Base-by-base conservation (phyloP, 2,888 invertebrate species). In the Lepidochitona cinerea region DNA sequence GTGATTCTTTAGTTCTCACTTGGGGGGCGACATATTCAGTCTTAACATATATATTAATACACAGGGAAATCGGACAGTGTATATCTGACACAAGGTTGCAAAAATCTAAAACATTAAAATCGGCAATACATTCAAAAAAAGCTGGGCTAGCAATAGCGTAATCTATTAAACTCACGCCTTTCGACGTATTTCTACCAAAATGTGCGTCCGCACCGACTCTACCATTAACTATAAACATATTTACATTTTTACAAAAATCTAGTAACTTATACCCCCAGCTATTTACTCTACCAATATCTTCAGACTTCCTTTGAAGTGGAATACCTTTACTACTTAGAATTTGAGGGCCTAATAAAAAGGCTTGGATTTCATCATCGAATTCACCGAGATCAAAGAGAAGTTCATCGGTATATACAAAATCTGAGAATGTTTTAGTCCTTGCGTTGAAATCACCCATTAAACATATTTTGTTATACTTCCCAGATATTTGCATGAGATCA, bases 391-490 rank as follows among this genome's bases (percentile, higher is more conserved):
- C 18, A 23, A 36, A 6, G 3, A 36, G 37, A 23, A 66, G 18
- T 26, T 66, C 66, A 35, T 66, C 66, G 36, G 37, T 59, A 23
- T 29, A 23, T 32, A 14, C 12, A 59, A 29, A 7, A 18, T 66
- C 37, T 23, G 5, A 33, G 18, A 66, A n/a, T 18, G 14, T 18
- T 36, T 33, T 66, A 9, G 37, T n/a, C 18, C 66, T 32, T 18
- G 66, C 66, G 36, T 66, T 66, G 12, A 26, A 66, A 2, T 66
- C 66, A 7, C 66, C 66, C 37, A 66, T 66, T 26, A 66, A 32
- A 26, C 66, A 66, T 18, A 66, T 33, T 12, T 66, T 33, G 36
- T 23, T 29, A 59, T 23, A 59, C 4, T 59, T 26, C 14, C 29
- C 23, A 59, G 59, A 26, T 14, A 59, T 2, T 59, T 32, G 18